Evolutionary conservation across 1,140 invertebrate species (phyloP).

Genomic region (Vollenhovia emeryi): DNA sequence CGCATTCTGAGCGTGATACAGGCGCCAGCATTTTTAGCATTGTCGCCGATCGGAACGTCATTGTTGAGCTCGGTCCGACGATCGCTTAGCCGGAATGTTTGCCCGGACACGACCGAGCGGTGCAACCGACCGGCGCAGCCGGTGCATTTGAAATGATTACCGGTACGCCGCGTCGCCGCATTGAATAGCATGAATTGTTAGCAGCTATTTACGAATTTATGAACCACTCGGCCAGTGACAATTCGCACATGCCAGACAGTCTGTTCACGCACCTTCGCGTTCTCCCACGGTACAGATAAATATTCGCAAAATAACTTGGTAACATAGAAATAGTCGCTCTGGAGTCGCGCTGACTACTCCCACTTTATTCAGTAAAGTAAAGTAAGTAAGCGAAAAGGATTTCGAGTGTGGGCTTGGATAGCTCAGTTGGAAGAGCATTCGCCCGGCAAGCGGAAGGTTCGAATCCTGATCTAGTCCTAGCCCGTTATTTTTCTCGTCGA

Average conservation of each 20-base stretch:
- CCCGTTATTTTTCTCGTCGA: too few species aligned
- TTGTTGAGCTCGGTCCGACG: constrained; percentile 33
- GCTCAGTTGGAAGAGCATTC: too few species aligned
- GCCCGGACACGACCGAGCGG: constrained; percentile 23
- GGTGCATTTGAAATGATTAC: constrained; percentile 65
- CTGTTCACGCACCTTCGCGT: not conserved
- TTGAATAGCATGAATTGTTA: constrained; percentile 53
- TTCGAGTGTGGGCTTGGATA: too few species aligned
- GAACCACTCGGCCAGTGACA: constrained; percentile 34
- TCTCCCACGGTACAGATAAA: not conserved
- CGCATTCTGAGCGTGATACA: not conserved
- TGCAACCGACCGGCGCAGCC: constrained; percentile 3
- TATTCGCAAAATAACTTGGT: not conserved
- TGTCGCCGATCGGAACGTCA: constrained; percentile 30
- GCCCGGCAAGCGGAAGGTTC: too few species aligned
- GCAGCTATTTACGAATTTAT: constrained; percentile 62
- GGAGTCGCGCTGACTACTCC: too few species aligned
- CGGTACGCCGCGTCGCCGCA: constrained; percentile 18
- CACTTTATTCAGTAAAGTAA: too few species aligned
- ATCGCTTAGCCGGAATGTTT: constrained; percentile 54
- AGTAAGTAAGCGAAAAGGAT: too few species aligned
- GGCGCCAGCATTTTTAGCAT: constrained; percentile 22
- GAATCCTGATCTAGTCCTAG: too few species aligned
- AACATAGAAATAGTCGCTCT: not conserved
- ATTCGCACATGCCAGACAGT: not conserved